Base-by-base conservation (phyloP, 2,797 vertebrate genomes). In the Melanotaenia boesemani region DNA sequence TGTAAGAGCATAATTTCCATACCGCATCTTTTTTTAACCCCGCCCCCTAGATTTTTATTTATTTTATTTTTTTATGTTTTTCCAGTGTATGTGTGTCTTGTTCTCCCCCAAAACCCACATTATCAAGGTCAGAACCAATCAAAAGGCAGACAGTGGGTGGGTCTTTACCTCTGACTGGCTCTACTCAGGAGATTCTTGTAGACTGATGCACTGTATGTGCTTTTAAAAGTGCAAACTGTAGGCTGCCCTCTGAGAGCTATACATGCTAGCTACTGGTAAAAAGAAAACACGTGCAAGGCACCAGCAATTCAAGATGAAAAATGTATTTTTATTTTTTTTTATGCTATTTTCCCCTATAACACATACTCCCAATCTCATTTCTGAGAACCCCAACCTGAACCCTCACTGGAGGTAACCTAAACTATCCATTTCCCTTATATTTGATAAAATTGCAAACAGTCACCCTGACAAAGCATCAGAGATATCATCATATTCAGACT, bases 1-100 rank as follows among this genome's bases (percentile, higher is more conserved):
- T 78, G 55, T 54, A 54, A 72, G 37, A 55, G 36, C 68, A 39
- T 79, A n/a, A 73, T 86, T 82, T 83, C 75, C 69, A 82, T 81
- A 66, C 5, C 37, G 63, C 24, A 67, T 60, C 69, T 62, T 28
- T 55, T 34, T 34, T 34, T 34, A 8, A 34, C 6, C 32, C 32
- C 6, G 32, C 1, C 7, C 32, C 32, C 32, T 7, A 34, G 32
- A 30, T 30, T 30, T 30, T 30, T 30, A 30, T 28, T 30, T 28
- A 28, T 4, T 52, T 36, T 41, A 30, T 32, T 2, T 52, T 59
- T 60, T 59, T 0, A 44, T 44, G 4, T 44, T 5, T 44, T 15
- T 5, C 4, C 4, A 54, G 22, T 54, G 11, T 34, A 34, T 34
- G 32, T 34, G 32, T 8, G 7, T 8, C 6, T 34, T 52, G 24